Evolutionary conservation across 2,113 vertebrate genomes (phyloP), one percentile per base, ranked within the genome.

Genomic region (Hipposideros armiger): DNA sequence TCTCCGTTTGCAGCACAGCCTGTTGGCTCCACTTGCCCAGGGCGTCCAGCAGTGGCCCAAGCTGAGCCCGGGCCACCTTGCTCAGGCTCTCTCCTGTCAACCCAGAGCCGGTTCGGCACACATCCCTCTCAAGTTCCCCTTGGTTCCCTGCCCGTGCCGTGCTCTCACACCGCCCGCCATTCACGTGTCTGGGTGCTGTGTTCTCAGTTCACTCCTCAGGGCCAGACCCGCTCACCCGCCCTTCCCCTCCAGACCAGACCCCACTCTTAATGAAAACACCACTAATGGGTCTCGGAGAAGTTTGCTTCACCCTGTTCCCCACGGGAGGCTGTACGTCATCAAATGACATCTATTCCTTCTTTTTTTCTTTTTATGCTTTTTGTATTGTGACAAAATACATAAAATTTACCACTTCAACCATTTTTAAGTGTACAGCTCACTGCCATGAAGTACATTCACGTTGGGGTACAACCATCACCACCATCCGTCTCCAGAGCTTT

Each of bases 391-490:
- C 20, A 15, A 76, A 28, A 36, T 19, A 47, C 22, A 4, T 17
- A 52, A 36, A 19, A 19, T 5, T 1, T 5, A 36, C 45, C 56
- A 17, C 47, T 50, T 50, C 47, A 11, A 14, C 24, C 58, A 54
- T 4, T 16, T 9, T 36, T 15, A 22, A 28, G 45, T 0, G 11
- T 0, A 7, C 22, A 9, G 30, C n/a, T 52, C 87, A 10, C 32
- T 4, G n/a, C 47, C 72, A 0, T 14, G 5, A 5, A 40, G 60
- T 4, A 16, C 58, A 30, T 15, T 14, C 72, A 2, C 28, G 4
- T 3, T 8, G 40, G 0, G 14, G 28, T 7, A 6, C 40, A 3
- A 4, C 45, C 7, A 1, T 4, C 45, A 50, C 32, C 45, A 28
- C 19, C 3, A 4, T 5, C 52, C 7, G 4, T 0, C 32, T 6